Conservation (phyloP, 2,888 invertebrate genomes). For the Drepana falcataria region DNA sequence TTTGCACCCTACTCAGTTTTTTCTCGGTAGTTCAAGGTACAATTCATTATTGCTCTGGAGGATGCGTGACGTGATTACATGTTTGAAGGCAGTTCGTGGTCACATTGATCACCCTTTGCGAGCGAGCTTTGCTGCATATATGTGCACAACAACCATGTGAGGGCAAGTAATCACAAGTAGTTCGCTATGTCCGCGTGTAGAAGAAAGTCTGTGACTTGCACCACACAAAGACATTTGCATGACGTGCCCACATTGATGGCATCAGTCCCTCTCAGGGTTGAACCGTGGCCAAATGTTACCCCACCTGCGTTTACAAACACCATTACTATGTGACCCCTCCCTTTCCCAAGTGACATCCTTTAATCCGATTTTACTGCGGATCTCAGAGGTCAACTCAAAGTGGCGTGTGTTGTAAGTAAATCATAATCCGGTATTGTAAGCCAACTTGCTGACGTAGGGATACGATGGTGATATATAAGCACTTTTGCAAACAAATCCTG, state of each 20-base stretch:
- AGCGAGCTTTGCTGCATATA: too few species aligned
- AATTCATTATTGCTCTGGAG: too few species aligned
- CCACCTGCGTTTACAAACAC: constrained; percentile 25
- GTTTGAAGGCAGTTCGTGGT: too few species aligned
- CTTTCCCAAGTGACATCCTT: too few species aligned
- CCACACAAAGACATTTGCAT: constrained; percentile 37
- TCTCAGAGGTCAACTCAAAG: background rate
- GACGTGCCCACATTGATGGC: constrained; percentile 22
- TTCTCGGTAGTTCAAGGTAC: too few species aligned
- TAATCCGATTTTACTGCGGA: too few species aligned
- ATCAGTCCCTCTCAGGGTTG: constrained; percentile 18
- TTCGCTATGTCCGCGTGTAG: too few species aligned
- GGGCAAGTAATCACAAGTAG: too few species aligned
- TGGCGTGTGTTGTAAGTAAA: background rate
- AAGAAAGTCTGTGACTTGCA: constrained; percentile 11
- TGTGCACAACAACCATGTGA: too few species aligned
- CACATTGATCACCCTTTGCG: too few species aligned
- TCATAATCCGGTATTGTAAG: background rate
- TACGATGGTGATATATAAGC: background rate
- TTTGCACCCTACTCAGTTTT: too few species aligned
- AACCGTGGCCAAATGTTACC: constrained; percentile 40
- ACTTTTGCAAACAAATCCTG: background rate
- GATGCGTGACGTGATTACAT: too few species aligned
- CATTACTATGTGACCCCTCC: constrained; percentile 11
- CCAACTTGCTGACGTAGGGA: background rate